These are phyloP conservation scores for Pseudoips prasinana DNA, from an alignment of 2,888 invertebrate genomes.

Conservation along the genomic window DNA sequence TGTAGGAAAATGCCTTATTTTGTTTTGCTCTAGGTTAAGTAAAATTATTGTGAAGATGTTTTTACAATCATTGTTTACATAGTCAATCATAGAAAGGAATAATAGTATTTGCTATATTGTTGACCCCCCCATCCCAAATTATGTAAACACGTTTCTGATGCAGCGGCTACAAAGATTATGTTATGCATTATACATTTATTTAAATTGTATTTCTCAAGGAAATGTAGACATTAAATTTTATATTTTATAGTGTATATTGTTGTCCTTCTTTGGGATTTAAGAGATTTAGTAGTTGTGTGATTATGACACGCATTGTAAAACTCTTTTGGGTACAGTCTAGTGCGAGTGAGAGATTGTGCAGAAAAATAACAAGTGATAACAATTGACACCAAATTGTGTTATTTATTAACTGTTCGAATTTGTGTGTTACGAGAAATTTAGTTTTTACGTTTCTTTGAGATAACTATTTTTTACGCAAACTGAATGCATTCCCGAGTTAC, in stretches of 20 bases:
- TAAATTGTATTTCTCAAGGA: slow-evolving; percentile 54
- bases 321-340: slow-evolving; percentile 21
- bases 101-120: slow-evolving; percentile 52
- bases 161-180: slow-evolving; percentile 40
- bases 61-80: slow-evolving; percentile 53
- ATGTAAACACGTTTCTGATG: slow-evolving; percentile 42
- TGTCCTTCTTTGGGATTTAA: slow-evolving; percentile 30
- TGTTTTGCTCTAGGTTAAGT: slow-evolving; percentile 74
- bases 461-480: slow-evolving; percentile 46
- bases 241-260: slow-evolving; percentile 31
- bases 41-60: slow-evolving; percentile 63
- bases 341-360: slow-evolving; percentile 19
- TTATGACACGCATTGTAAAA: slow-evolving; percentile 18
- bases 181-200: slow-evolving; percentile 37
- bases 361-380: slow-evolving; percentile 33
- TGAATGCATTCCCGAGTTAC: slow-evolving; percentile 48
- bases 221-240: slow-evolving; percentile 53
- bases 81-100: slow-evolving; percentile 46
- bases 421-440: slow-evolving; percentile 31
- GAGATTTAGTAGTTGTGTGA: slow-evolving; percentile 21
- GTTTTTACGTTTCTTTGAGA: slow-evolving; percentile 64
- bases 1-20: slow-evolving; percentile 76
- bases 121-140: slow-evolving; percentile 43
- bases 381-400: slow-evolving; percentile 29
- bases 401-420: slow-evolving; percentile 14